Evolutionary conservation across 2,797 vertebrate genomes (phyloP).

Genomic region (Halcyon smyrnensis): DNA sequence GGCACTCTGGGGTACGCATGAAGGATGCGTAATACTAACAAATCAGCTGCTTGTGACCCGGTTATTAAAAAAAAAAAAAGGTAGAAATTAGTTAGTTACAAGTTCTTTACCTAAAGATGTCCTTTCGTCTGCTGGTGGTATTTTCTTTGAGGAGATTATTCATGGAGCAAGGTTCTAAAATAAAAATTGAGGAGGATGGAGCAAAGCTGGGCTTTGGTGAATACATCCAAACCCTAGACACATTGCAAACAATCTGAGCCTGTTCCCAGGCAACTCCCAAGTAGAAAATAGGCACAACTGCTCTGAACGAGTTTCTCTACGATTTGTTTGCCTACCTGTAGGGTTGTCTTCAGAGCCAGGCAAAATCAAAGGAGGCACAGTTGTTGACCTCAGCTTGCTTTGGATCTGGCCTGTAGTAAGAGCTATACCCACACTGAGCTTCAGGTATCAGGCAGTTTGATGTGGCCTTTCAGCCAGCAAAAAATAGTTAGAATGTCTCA

Average conservation of each 20-base stretch:
- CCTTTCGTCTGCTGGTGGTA: slow-evolving; percentile 47
- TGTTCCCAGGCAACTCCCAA: slow-evolving; percentile 73
- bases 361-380: not conserved
- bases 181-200: slow-evolving; percentile 74
- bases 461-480: slow-evolving; percentile 35
- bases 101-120: slow-evolving; percentile 63
- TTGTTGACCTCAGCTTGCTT: slow-evolving; percentile 15
- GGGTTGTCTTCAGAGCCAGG: not conserved
- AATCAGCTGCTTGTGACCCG: slow-evolving; percentile 7
- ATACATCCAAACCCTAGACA: slow-evolving; percentile 65
- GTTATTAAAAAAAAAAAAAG: not conserved
- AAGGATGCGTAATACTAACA: not conserved
- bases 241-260: slow-evolving; percentile 58
- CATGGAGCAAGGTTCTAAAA: slow-evolving; percentile 73
- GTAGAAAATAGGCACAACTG: slow-evolving; percentile 66
- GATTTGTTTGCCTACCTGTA: slow-evolving; percentile 52
- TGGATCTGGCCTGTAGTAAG: not conserved
- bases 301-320: not conserved
- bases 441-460: slow-evolving; percentile 33
- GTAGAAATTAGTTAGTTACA: slow-evolving; percentile 23
- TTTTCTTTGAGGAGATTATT: slow-evolving; percentile 65
- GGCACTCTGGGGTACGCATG: not conserved
- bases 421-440: not conserved
- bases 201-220: slow-evolving; percentile 66
- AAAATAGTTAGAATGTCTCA: slow-evolving; percentile 39